phyloP scores from a whole-genome alignment of 2,113 vertebrate genomes.

The Sceloporus undulatus region DNA sequence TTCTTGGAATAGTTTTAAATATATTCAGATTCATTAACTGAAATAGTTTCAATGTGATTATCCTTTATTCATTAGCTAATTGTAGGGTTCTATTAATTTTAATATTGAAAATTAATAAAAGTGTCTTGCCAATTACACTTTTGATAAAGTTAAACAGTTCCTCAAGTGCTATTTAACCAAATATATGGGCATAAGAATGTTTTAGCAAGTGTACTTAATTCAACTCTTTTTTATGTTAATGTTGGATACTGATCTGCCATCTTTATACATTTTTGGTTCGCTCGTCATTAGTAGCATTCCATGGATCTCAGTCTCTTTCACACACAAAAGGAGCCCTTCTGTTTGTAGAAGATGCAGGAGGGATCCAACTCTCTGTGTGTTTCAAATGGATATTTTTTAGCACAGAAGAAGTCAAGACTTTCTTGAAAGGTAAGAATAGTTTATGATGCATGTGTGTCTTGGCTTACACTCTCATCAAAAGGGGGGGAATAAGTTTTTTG shows the following conservation, averaged over 20 bases:
- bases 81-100: constrained; percentile 11
- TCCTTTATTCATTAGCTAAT: constrained; percentile 27
- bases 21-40: constrained; percentile 11
- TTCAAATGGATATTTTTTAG: background rate
- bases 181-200: background rate
- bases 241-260: background rate
- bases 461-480: too few relatives aligned
- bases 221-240: background rate
- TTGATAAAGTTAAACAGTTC: constrained; percentile 7
- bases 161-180: background rate
- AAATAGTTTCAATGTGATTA: constrained; percentile 31
- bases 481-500: too few relatives aligned
- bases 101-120: constrained; percentile 27
- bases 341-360: background rate
- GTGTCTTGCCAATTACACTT: background rate
- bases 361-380: background rate
- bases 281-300: background rate
- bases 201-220: background rate
- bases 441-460: background rate
- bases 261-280: background rate
- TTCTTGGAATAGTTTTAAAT: constrained; percentile 11
- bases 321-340: background rate
- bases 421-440: background rate
- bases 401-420: too few relatives aligned
- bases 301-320: background rate